phyloP scores from a whole-genome alignment of 2,113 vertebrate species.

The Herpetotheres cachinnans region DNA sequence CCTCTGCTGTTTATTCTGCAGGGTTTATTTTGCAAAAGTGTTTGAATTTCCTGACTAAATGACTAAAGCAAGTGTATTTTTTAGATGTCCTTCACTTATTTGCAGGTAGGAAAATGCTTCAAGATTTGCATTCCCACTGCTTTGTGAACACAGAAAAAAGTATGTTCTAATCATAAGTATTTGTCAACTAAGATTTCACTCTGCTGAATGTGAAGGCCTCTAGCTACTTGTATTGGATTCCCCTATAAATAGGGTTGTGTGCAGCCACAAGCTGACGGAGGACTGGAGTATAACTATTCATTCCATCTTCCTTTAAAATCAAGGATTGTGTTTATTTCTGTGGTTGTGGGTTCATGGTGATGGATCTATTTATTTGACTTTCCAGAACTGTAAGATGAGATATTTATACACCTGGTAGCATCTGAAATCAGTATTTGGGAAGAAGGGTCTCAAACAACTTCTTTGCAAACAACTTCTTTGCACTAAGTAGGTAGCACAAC shows the following conservation, averaged over 20 bases:
- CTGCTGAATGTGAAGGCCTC: not conserved
- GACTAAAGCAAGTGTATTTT: not conserved
- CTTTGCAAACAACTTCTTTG: no score
- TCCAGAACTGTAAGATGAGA: not conserved
- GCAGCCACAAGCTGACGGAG: not conserved
- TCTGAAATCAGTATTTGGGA: not conserved
- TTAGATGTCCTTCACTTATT: not conserved
- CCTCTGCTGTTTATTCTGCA: not conserved
- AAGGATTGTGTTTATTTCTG: not conserved
- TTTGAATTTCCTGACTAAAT: not conserved
- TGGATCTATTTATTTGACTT: not conserved
- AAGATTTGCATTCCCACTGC: not conserved
- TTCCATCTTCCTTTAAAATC: not conserved
- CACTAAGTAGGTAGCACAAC: not conserved
- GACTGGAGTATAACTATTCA: not conserved
- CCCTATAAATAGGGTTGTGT: not conserved
- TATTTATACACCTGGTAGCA: not conserved
- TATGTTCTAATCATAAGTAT: not conserved
- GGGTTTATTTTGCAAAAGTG: not conserved
- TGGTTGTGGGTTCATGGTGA: not conserved
- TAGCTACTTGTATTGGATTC: not conserved
- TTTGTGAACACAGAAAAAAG: not conserved
- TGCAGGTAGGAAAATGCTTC: not conserved
- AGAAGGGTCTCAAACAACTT: not conserved
- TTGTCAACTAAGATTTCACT: not conserved